A percentile compares a stretch with the other conserved stretches of the same genome.
phyloP scores from a whole-genome alignment of 2,113 vertebrate genomes.

The Coturnix japonica region DNA sequence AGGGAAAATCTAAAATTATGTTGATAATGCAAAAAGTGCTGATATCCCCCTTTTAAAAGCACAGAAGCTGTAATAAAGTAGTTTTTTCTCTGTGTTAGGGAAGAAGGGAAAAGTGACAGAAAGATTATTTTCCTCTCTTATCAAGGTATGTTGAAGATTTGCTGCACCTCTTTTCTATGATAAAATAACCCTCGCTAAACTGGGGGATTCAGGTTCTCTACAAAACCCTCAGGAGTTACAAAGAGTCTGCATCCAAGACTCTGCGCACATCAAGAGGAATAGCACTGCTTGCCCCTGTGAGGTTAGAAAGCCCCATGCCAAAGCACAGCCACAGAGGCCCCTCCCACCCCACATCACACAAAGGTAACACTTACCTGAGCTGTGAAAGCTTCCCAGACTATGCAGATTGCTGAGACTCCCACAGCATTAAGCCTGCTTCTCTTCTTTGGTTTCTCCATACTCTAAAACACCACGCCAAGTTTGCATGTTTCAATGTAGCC shows the following conservation, averaged over 20 bases:
- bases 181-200: not conserved
- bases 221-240: not conserved
- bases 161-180: not conserved
- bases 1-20: not conserved
- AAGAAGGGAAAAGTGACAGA: not conserved
- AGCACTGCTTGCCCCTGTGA: not conserved
- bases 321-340: not conserved
- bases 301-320: not conserved
- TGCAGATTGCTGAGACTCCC: not conserved
- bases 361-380: constrained; percentile 11
- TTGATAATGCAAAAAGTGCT: not conserved
- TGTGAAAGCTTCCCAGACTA: not conserved
- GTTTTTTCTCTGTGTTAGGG: not conserved
- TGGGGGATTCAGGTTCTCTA: not conserved
- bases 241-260: not conserved
- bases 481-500: not conserved
- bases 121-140: not conserved
- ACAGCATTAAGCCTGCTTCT: not conserved
- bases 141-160: not conserved
- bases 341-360: not conserved
- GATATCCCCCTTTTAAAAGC: not conserved
- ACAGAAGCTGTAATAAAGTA: not conserved
- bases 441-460: not conserved
- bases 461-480: constrained; percentile 48
- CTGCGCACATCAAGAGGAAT: not conserved